Base-by-base conservation (phyloP, 2,888 invertebrate species). In the Anodontia alba region DNA sequence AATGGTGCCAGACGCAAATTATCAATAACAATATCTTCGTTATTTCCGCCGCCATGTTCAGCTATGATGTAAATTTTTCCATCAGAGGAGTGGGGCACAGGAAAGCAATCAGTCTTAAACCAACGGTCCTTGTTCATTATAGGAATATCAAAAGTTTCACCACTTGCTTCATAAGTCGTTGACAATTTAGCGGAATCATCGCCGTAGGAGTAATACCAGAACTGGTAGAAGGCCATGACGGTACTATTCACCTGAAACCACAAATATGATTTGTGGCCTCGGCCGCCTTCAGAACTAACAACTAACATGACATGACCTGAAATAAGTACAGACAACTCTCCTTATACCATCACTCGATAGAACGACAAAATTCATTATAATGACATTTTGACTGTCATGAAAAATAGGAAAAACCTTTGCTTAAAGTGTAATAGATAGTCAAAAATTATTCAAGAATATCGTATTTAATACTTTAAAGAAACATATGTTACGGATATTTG, bases 11-110 rank as follows among this genome's bases (percentile, higher is more conserved):
- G 46, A 3, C n/a, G 8, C 38, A 68, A 38, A 42, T 68, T 43
- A 23, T 68, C 68, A 38, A 68, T n/a, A 1, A 42, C 68, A 33
- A 68, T 43, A 7, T 23, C 26, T 17, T 43, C 68, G 42, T n/a
- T 42, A 12, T 2, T 12, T 1, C 23, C 26, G n/a, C 23, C 26
- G 3, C 68, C 68, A 20, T 33, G 38, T 42, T 68, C 68, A 12
- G 42, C 68, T 43, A 42, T 29, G 20, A 68, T 68, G 17, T 68
- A 68, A 29, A 68, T 38, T 8, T 20, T 26, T 23, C 68, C 68
- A 42, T 31, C 26, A 43, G 42, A 68, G 2, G 23, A 20, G 1
- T 1, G 23, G 12, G 38, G 68, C 10, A 68, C 8, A 23, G 23
- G n/a, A 43, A 42, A 68, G 17, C 68, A 68, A 1, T 1, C 3